Conservation (phyloP, 1,140 invertebrate genomes). For the Aphelenchoides besseyi region DNA sequence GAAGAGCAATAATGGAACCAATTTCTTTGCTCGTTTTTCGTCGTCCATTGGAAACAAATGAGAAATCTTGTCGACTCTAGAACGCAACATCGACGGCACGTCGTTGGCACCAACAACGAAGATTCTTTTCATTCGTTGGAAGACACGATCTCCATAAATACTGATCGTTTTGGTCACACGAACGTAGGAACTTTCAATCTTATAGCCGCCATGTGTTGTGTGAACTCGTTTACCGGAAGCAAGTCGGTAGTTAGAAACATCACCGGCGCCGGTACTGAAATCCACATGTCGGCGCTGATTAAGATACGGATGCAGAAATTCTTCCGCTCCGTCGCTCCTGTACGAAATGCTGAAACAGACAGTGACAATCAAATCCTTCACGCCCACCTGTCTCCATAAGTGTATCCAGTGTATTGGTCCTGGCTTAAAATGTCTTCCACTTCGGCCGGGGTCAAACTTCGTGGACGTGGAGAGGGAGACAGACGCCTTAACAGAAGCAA, state of each 20-base stretch:
- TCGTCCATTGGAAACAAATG: background rate
- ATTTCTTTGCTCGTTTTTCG: background rate
- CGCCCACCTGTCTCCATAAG: conserved; percentile 9
- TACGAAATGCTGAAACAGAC: conserved; percentile 4
- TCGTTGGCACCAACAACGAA: background rate
- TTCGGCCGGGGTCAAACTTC: background rate
- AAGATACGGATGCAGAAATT: conserved; percentile 10
- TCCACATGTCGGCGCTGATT: background rate
- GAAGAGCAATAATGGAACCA: background rate
- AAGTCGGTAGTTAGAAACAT: background rate
- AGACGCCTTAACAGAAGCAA: background rate
- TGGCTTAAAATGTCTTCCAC: background rate
- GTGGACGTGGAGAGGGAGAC: background rate
- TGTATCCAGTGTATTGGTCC: conserved; percentile 11
- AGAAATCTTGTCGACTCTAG: background rate
- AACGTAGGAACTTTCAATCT: too few species aligned
- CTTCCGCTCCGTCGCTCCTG: background rate
- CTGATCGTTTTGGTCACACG: too few species aligned
- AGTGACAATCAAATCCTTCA: background rate
- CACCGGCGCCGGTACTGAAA: background rate
- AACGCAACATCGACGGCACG: background rate
- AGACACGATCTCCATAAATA: background rate
- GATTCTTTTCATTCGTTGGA: background rate
- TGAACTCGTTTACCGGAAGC: background rate
- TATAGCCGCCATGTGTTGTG: too few species aligned